Conservation (phyloP, 2,888 invertebrate species). For the Ennomos erosarius region DNA sequence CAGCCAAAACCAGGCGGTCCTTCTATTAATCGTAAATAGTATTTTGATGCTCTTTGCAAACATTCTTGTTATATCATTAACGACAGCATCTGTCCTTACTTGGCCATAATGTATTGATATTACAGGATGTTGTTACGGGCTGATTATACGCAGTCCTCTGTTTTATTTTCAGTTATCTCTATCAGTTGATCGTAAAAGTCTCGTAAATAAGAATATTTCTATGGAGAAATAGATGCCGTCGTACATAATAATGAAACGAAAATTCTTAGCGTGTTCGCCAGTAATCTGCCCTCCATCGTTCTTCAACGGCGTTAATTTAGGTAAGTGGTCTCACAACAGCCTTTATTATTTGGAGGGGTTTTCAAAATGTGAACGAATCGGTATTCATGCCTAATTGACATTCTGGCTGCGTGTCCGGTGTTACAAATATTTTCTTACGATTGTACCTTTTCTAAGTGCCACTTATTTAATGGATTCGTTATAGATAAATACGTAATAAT, state of each 20-base stretch:
- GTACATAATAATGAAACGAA: conserved; percentile 36
- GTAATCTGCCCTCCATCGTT: conserved; percentile 36
- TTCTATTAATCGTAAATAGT: conserved; percentile 2
- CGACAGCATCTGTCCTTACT: conserved; percentile 7
- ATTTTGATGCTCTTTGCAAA: conserved; percentile 5
- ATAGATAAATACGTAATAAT: no score
- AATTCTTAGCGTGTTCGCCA: conserved; percentile 25
- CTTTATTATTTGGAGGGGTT: conserved; percentile 24
- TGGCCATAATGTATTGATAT: conserved; percentile 18
- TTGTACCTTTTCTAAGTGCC: no score
- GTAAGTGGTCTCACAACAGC: conserved; percentile 36
- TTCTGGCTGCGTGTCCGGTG: conserved; percentile 15
- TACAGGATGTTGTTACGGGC: conserved; percentile 10
- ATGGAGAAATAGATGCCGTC: conserved; percentile 6
- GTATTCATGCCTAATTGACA: conserved; percentile 34
- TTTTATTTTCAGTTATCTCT: conserved; percentile 12
- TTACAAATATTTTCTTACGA: conserved; percentile 18
- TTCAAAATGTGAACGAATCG: conserved; percentile 32
- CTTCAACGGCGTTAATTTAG: conserved; percentile 44
- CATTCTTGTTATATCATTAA: conserved; percentile 10
- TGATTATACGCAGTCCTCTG: background rate
- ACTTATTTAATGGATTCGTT: no score
- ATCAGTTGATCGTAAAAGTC: conserved; percentile 18
- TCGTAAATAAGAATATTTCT: conserved; percentile 14
- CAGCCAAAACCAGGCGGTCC: conserved; percentile 5